phyloP scores from a whole-genome alignment of 2,797 vertebrate species.

The Sphenopsis melanotis region DNA sequence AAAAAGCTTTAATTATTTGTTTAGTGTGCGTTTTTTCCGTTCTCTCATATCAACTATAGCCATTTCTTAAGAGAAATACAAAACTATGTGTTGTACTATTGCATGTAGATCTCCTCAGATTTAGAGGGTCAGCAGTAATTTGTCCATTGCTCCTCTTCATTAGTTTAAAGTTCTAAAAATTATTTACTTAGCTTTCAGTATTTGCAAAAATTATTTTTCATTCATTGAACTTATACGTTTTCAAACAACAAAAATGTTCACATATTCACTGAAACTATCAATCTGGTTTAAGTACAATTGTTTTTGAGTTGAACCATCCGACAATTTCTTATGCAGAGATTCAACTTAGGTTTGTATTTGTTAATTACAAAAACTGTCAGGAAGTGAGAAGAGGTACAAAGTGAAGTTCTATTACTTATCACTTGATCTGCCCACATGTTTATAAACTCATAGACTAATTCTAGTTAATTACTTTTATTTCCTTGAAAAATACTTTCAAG shows the following conservation, averaged over 20 bases:
- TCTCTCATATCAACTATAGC: background rate
- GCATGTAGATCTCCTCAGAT: background rate
- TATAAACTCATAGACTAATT: background rate
- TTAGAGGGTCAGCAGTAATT: background rate
- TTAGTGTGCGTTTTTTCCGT: background rate
- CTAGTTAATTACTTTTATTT: background rate
- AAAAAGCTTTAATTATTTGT: background rate
- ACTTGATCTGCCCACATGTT: background rate
- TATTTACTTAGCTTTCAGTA: background rate
- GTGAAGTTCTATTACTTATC: background rate
- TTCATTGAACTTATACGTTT: background rate
- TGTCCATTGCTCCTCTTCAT: background rate
- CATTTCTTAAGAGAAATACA: background rate
- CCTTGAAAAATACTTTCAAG: background rate
- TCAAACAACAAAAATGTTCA: background rate
- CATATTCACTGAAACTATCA: background rate
- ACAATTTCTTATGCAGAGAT: background rate
- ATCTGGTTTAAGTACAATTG: background rate
- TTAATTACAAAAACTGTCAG: background rate
- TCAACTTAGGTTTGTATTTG: background rate
- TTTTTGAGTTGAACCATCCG: background rate
- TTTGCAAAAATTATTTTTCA: background rate
- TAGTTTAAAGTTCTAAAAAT: background rate
- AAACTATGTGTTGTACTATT: background rate
- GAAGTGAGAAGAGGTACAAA: background rate